These are phyloP conservation scores for Rotaria magnacalcarata DNA, from an alignment of 2,888 invertebrate genomes.

Conservation along the genomic window DNA sequence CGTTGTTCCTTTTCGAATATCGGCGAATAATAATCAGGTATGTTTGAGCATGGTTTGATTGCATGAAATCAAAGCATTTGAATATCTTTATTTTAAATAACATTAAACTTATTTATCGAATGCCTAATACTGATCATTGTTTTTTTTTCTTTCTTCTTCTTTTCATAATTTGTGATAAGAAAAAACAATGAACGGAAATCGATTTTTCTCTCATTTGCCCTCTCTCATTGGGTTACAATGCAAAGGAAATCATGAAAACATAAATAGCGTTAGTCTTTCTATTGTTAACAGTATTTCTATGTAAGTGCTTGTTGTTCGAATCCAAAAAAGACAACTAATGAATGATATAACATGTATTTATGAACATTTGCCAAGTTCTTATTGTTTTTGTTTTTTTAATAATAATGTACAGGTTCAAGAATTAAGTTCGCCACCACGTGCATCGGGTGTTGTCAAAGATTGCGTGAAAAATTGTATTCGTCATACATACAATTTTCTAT, in stretches of 20 bases:
- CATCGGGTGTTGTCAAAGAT: constrained; percentile 96
- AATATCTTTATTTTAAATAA: not conserved
- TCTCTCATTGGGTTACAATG: not conserved
- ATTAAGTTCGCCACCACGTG: constrained; percentile 90
- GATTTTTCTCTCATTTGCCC: not conserved
- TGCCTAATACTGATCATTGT: not conserved
- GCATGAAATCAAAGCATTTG: not conserved
- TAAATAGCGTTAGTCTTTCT: not conserved
- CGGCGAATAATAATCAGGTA: not conserved
- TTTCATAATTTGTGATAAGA: not conserved
- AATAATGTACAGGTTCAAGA: constrained; percentile 72
- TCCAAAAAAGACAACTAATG: not conserved
- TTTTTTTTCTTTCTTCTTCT: not conserved
- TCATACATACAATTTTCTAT: constrained; percentile 96
- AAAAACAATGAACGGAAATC: not conserved
- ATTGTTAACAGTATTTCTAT: not conserved
- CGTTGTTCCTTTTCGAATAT: not conserved
- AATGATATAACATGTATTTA: not conserved
- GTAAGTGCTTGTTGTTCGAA: not conserved
- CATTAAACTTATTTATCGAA: not conserved
- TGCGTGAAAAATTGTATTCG: constrained; percentile 96
- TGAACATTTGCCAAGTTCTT: not conserved
- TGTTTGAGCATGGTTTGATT: not conserved
- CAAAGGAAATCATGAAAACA: not conserved
- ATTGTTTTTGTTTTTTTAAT: constrained; percentile 13